Conservation (phyloP, 2,888 invertebrate genomes). For the Thymelicus lineola region DNA sequence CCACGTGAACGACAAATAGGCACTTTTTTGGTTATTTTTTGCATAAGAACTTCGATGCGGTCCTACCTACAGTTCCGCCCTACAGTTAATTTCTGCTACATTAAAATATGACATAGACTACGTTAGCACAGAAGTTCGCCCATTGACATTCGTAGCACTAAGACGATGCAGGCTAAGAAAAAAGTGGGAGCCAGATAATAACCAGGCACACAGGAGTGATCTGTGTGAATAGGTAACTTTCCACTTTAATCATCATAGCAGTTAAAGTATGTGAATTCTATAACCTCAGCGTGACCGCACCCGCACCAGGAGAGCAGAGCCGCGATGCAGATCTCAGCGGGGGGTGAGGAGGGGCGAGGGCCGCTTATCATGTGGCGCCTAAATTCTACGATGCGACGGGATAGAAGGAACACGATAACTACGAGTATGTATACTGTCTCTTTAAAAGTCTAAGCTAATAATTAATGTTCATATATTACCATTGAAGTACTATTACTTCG, state of each 20-base stretch:
- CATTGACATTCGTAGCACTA: too few species aligned
- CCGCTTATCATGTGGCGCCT: slow-evolving; percentile 76
- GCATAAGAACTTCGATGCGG: slow-evolving; percentile 43
- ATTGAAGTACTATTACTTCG: too few species aligned
- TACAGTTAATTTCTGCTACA: slow-evolving; percentile 56
- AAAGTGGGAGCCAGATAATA: too few species aligned
- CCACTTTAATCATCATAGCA: too few species aligned
- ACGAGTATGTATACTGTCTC: too few species aligned
- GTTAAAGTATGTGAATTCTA: neutral
- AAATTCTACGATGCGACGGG: slow-evolving; percentile 61
- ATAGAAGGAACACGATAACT: neutral
- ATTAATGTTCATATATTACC: too few species aligned
- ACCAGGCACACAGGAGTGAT: too few species aligned
- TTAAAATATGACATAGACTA: slow-evolving; percentile 44
- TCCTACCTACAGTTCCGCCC: slow-evolving; percentile 61
- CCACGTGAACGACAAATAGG: slow-evolving; percentile 60
- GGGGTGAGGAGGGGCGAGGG: slow-evolving; percentile 45
- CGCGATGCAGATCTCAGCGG: slow-evolving; percentile 40
- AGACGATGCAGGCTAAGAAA: too few species aligned
- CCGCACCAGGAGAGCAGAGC: neutral
- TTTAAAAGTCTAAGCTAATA: too few species aligned
- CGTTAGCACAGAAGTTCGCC: neutral
- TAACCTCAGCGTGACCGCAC: neutral
- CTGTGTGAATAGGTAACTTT: too few species aligned
- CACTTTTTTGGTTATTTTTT: slow-evolving; percentile 50